Evolutionary conservation across 2,113 vertebrate species (phyloP).

Genomic region (Eleginops maclovinus): DNA sequence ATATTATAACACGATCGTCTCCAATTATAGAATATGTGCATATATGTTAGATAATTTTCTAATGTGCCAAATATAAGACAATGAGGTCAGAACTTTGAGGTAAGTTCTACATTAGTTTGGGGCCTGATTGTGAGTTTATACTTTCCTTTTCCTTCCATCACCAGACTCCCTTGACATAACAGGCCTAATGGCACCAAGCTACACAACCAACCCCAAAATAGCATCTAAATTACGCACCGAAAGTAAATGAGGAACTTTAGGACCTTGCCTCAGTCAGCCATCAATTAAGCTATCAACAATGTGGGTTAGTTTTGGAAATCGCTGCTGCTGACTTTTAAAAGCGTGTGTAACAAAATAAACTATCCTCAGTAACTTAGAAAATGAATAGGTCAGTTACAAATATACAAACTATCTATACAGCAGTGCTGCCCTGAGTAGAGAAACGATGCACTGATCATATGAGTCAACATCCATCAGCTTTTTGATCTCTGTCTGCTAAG

Average conservation of each 20-base stretch:
- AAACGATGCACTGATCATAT: conserved; percentile 62
- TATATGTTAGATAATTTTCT: conserved; percentile 35
- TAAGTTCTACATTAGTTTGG: conserved; percentile 57
- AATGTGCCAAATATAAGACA: conserved; percentile 24
- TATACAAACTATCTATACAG: conserved; percentile 42
- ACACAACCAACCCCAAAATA: conserved; percentile 61
- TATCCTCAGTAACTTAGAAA: conserved; percentile 50
- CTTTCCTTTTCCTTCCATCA: conserved; percentile 34
- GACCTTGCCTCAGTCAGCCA: conserved; percentile 56
- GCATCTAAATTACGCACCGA: conserved; percentile 63
- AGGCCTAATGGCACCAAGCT: conserved; percentile 53
- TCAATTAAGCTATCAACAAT: conserved; percentile 68
- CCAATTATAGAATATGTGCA: conserved; percentile 50
- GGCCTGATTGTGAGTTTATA: conserved; percentile 43
- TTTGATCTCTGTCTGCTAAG: conserved; percentile 74
- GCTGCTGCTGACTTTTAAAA: conserved; percentile 59
- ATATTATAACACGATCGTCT: conserved; percentile 38
- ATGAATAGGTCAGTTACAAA: conserved; percentile 61
- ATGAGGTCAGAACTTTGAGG: conserved; percentile 52
- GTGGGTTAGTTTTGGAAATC: conserved; percentile 61
- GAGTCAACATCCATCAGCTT: conserved; percentile 72
- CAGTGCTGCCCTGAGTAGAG: conserved; percentile 57
- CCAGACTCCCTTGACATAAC: conserved; percentile 42
- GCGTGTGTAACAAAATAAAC: conserved; percentile 39
- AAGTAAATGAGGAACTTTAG: conserved; percentile 64